A percentile compares a stretch with the other conserved stretches of the same genome.
phyloP scores from a whole-genome alignment of 2,888 invertebrate genomes.

The Polyommatus iphigenia region DNA sequence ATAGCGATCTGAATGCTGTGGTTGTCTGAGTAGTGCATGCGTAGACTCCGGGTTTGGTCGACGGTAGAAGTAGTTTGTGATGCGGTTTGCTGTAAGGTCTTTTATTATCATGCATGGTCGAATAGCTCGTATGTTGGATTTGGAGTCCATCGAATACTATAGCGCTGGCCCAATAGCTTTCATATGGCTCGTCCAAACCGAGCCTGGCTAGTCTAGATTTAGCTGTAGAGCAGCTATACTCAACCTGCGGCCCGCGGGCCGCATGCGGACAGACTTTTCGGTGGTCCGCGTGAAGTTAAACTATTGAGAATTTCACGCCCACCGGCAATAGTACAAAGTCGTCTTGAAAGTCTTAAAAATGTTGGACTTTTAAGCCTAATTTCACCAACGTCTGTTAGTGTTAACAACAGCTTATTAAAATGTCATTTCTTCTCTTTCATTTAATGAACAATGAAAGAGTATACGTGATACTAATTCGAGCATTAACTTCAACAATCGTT shows the following conservation, averaged over 20 bases:
- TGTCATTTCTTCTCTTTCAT: no score
- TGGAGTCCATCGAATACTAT: conserved; percentile 36
- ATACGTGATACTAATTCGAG: no score
- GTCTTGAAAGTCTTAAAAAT: no score
- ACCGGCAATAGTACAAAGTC: no score
- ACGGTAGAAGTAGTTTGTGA: conserved; percentile 56
- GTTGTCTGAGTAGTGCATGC: conserved; percentile 65
- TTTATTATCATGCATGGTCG: conserved; percentile 73
- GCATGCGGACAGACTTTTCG: no score
- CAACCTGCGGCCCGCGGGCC: not conserved
- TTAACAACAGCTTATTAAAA: no score
- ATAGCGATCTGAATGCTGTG: conserved; percentile 20
- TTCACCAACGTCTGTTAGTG: no score
- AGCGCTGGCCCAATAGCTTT: conserved; percentile 45
- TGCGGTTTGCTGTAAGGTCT: conserved; percentile 72
- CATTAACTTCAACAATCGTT: no score
- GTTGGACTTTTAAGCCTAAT: no score
- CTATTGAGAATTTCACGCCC: no score
- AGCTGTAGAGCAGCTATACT: not conserved
- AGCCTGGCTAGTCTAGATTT: not conserved
- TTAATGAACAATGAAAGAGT: no score
- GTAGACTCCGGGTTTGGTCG: conserved; percentile 51
- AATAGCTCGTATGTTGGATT: conserved; percentile 57
- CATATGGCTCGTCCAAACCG: not conserved
- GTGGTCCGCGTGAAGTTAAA: no score